Base-by-base conservation (phyloP, 2,888 invertebrate genomes). In the Metallyticus violacea region DNA sequence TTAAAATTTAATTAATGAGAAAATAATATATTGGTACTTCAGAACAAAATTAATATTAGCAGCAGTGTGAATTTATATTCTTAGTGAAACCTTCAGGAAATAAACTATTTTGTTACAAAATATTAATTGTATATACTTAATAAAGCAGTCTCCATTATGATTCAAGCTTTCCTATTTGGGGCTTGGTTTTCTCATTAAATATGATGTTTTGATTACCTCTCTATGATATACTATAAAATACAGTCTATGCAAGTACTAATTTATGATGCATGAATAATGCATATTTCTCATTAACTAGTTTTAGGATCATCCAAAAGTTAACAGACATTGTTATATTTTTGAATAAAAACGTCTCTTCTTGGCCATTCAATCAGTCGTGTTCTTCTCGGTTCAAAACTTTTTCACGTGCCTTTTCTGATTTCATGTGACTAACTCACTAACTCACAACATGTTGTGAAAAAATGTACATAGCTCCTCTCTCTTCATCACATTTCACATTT, bases 321-420 rank as follows among this genome's bases (percentile, higher is more conserved):
- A 62, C 40, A 62, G 40, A 62, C 40, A 62, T 62, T 62, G 40
- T 62, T 62, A 62, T 62, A 62, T 62, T 62, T 62, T 62, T 62
- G 6, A 62, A 22, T 62, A 62, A 82, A 82, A 82, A 82, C 27
- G 76, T 82, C 9, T 82, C 76, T 82, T 76, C n/a, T 82, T 40
- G 82, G 76, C 76, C 77, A 77, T 77, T 83, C 83, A 83, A 29
- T 83, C 77, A 77, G 28, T 83, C 83, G 77, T 83, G 77, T 83
- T 83, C 83, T 83, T 83, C 83, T 83, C 77, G 77, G 83, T 83
- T 83, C 29, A 83, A 83, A 83, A 83, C 77, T 83, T 83, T 83
- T 83, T 28, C 83, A 83, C 28, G 83, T 83, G 83, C 83, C 83
- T 83, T 83, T 83, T 83, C 83, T 83, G 83, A 83, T 83, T 83